A percentile compares a stretch with the other conserved stretches of the same genome.
Evolutionary conservation across 2,113 vertebrate genomes (phyloP).

Genomic region (Dipodomys spectabilis): DNA sequence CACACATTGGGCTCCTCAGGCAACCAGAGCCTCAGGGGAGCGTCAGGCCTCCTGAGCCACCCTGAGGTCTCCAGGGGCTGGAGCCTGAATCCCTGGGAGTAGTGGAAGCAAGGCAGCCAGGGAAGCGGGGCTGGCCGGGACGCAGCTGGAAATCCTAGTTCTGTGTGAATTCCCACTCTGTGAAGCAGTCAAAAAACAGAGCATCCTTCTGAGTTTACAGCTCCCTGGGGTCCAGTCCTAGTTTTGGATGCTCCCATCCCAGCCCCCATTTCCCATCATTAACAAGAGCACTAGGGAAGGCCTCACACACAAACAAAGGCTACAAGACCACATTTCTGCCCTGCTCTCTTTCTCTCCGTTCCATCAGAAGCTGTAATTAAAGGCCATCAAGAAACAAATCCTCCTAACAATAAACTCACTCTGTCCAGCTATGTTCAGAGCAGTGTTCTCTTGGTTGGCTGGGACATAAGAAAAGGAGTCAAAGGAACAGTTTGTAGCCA

Average conservation of each 20-base stretch:
- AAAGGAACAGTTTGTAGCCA: not conserved
- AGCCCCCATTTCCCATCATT: constrained; percentile 52
- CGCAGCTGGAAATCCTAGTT: constrained; percentile 10
- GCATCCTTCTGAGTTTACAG: constrained; percentile 63
- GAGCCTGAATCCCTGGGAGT: not conserved
- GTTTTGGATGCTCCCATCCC: constrained; percentile 33
- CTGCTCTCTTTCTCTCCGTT: not conserved
- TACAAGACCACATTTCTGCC: not conserved
- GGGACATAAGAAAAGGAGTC: not conserved
- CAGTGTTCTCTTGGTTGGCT: not conserved
- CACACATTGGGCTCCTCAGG: not conserved
- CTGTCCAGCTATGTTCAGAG: not conserved
- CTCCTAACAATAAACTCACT: not conserved
- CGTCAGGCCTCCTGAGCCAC: not conserved
- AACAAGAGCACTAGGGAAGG: not conserved
- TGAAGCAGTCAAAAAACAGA: constrained; percentile 59
- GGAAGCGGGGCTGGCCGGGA: constrained; percentile 32
- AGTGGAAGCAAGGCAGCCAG: constrained; percentile 8
- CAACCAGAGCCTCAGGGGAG: not conserved
- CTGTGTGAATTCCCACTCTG: constrained; percentile 65
- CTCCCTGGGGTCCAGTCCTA: constrained; percentile 62
- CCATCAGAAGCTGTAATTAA: constrained; percentile 14
- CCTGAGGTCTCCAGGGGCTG: not conserved
- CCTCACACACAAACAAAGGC: not conserved
- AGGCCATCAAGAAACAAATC: not conserved